phyloP scores from a whole-genome alignment of 37 sponge, comb jelly and placozoan species.

The Dysidea cf. avara region DNA sequence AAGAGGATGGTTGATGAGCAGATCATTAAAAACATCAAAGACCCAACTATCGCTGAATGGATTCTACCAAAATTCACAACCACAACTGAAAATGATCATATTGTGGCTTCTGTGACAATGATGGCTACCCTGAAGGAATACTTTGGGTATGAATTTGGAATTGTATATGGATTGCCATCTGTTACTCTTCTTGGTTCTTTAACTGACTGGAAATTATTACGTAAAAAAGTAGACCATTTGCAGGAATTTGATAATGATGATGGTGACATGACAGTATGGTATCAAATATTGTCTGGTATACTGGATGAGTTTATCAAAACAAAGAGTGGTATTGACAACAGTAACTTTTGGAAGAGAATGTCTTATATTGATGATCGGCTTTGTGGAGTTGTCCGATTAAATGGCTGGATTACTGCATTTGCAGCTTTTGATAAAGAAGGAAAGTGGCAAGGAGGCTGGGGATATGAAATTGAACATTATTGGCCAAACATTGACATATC shows the following conservation, averaged over 20 bases:
- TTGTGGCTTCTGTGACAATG: conserved; percentile 47
- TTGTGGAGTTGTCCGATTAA: too few species aligned
- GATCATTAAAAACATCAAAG: too few species aligned
- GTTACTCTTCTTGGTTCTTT: conserved; percentile 56
- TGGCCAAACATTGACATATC: too few species aligned
- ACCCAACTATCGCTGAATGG: too few species aligned
- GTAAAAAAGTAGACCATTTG: conserved; percentile 33
- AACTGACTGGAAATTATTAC: conserved; percentile 47
- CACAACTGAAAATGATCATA: conserved; percentile 45
- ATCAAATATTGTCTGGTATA: conserved; percentile 7
- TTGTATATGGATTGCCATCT: conserved; percentile 60
- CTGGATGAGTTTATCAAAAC: conserved; percentile 61
- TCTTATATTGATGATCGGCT: too few species aligned
- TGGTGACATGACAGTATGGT: conserved; percentile 63
- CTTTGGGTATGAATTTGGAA: conserved; percentile 15
- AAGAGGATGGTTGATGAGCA: too few species aligned
- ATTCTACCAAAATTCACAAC: too few species aligned
- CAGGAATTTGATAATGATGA: conserved; percentile 34
- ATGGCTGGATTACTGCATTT: too few species aligned
- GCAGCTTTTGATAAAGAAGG: too few species aligned
- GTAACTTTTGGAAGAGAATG: conserved; percentile 42
- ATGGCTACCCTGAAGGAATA: conserved; percentile 58
- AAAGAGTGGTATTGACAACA: conserved; percentile 34
- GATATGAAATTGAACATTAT: too few species aligned
- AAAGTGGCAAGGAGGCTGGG: too few species aligned